These are phyloP conservation scores for Peribatodes rhomboidaria DNA, from an alignment of 2,888 invertebrate species.

Conservation along the genomic window DNA sequence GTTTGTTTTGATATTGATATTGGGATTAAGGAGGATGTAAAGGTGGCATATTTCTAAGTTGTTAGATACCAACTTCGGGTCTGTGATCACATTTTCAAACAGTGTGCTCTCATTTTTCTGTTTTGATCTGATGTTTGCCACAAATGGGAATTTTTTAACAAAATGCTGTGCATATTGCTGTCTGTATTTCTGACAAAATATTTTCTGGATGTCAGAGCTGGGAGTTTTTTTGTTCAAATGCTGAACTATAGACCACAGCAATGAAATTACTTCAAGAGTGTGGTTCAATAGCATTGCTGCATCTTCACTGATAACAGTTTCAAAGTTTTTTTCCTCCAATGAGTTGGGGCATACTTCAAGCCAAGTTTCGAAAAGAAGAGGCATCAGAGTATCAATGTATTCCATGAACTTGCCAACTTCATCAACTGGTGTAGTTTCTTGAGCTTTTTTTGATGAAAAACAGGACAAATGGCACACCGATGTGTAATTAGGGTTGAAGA, in stretches of 20 bases:
- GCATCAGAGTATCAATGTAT: conserved; percentile 90
- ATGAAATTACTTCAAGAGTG: conserved; percentile 87
- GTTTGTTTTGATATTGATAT: conserved; percentile 70
- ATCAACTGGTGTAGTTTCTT: conserved; percentile 67
- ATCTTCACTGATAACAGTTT: conserved; percentile 87
- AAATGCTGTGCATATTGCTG: conserved; percentile 85
- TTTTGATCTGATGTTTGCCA: conserved; percentile 73
- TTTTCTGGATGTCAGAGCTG: conserved; percentile 73
- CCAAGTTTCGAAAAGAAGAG: conserved; percentile 94
- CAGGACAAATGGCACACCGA: conserved; percentile 73
- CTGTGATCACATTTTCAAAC: conserved; percentile 70
- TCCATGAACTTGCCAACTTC: conserved; percentile 84
- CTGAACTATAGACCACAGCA: conserved; percentile 83
- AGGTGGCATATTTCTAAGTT: conserved; percentile 77
- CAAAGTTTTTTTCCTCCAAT: conserved; percentile 70
- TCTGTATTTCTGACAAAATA: conserved; percentile 84
- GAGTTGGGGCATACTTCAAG: conserved; percentile 90
- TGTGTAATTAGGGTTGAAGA: conserved; percentile 67
- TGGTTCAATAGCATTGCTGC: conserved; percentile 88
- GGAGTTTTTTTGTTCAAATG: conserved; percentile 68
- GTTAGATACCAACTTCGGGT: conserved; percentile 70
- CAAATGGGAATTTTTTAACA: conserved; percentile 87
- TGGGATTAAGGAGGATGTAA: conserved; percentile 80
- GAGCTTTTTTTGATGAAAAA: conserved; percentile 74
- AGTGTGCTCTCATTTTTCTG: conserved; percentile 54